A percentile compares a stretch with the other conserved stretches of the same genome.
Conservation (phyloP, 2,888 invertebrate species). For the Volucella inanis region DNA sequence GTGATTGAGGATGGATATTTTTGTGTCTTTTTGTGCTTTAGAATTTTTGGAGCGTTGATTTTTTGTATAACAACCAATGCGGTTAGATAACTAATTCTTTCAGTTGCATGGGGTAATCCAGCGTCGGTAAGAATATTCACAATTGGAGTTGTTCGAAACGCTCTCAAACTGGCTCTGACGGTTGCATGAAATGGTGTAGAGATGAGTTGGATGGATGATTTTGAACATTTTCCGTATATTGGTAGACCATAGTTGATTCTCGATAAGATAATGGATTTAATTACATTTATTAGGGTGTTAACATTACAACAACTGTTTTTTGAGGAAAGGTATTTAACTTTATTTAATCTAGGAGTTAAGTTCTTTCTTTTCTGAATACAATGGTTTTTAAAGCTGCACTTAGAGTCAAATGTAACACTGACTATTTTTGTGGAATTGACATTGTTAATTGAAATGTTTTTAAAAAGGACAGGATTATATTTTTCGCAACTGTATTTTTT, state of each 20-base stretch:
- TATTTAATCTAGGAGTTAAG: background rate
- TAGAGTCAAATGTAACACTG: too few species aligned
- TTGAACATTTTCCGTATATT: conserved; percentile 36
- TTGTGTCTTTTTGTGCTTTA: too few species aligned
- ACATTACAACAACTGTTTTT: conserved; percentile 10
- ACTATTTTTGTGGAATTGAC: too few species aligned
- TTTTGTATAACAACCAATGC: too few species aligned
- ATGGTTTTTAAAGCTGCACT: too few species aligned
- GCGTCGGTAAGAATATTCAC: conserved; percentile 13
- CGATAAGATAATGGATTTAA: conserved; percentile 34
- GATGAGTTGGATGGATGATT: conserved; percentile 21
- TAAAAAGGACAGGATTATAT: too few species aligned
- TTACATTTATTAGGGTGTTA: conserved; percentile 25
- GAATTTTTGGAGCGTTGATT: too few species aligned
- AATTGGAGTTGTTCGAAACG: conserved; percentile 18
- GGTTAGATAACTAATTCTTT: too few species aligned
- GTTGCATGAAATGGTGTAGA: conserved; percentile 17
- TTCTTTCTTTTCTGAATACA: too few species aligned
- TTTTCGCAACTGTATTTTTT: too few species aligned
- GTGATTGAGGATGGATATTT: background rate
- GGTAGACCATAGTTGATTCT: too few species aligned
- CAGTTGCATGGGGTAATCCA: background rate
- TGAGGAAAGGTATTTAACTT: conserved; percentile 29
- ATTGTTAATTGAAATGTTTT: too few species aligned
- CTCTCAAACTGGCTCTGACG: conserved; percentile 22